Percentiles rank a stretch among this genome's conserved stretches.
These are phyloP conservation scores for Onychostruthus taczanowskii DNA, from an alignment of 2,113 vertebrate species.

Conservation along the genomic window DNA sequence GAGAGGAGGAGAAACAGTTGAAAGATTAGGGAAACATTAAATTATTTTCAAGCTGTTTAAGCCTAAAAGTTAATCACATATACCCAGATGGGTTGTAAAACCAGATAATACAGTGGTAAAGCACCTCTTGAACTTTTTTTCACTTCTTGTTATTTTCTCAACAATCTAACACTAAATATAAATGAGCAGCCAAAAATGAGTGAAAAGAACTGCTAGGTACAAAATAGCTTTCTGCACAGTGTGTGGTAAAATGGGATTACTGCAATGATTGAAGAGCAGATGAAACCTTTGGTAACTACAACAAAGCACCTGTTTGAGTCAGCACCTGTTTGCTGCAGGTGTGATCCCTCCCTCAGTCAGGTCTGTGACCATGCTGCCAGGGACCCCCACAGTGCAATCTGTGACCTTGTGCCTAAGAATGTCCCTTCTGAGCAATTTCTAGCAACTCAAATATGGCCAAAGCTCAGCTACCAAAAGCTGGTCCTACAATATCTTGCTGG, in stretches of 20 bases:
- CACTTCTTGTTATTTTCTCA: background rate
- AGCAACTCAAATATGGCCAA: background rate
- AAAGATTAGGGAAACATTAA: background rate
- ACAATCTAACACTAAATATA: background rate
- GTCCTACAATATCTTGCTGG: background rate
- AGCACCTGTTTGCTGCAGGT: background rate
- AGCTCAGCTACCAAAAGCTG: background rate
- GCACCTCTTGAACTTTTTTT: background rate
- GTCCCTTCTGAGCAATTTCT: background rate
- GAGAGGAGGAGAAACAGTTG: background rate
- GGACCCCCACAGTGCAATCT: background rate
- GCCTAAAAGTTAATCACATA: background rate
- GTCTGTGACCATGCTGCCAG: accelerated
- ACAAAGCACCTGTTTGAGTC: background rate
- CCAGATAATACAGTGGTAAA: background rate
- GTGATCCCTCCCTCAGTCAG: background rate
- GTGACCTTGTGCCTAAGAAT: background rate
- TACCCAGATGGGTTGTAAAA: background rate
- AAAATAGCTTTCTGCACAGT: background rate
- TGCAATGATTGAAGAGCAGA: background rate
- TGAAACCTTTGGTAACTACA: background rate
- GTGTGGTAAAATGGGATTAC: background rate
- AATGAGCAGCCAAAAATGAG: background rate
- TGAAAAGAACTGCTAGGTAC: background rate
- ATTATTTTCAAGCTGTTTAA: background rate